Evolutionary conservation across 2,113 vertebrate genomes (phyloP).

Genomic region (Protobothrops flavoviridis): DNA sequence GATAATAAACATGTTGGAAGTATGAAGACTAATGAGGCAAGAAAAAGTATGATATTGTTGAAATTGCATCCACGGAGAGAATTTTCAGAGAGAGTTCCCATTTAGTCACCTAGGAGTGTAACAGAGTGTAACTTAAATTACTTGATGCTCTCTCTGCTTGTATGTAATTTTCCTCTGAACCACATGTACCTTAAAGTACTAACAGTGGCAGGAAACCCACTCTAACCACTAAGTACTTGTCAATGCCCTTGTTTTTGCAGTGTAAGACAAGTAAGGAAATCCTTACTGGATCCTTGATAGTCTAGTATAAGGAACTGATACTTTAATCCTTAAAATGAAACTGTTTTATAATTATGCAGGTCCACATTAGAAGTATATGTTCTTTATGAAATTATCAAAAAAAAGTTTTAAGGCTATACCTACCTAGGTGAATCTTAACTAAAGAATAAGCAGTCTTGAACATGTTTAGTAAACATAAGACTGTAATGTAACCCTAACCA

Average conservation of each 20-base stretch:
- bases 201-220: not conserved
- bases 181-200: not conserved
- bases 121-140: not conserved
- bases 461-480: not conserved
- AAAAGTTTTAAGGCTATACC: not conserved
- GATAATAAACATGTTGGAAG: conserved; percentile 12
- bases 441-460: not conserved
- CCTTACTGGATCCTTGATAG: not conserved
- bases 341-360: not conserved
- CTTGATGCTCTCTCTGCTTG: not conserved
- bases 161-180: not conserved
- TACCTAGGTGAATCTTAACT: not conserved
- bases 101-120: not conserved
- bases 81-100: not conserved
- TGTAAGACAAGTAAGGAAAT: not conserved
- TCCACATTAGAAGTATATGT: not conserved
- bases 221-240: not conserved
- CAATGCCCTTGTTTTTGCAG: not conserved
- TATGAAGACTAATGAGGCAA: conserved; percentile 29
- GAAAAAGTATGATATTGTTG: conserved; percentile 27
- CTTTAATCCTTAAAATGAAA: not conserved
- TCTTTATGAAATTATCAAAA: not conserved
- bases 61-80: not conserved
- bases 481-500: not conserved
- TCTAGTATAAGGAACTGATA: not conserved